Evolutionary conservation across 1,140 invertebrate genomes (phyloP).

Genomic region (Plodia interpunctella): DNA sequence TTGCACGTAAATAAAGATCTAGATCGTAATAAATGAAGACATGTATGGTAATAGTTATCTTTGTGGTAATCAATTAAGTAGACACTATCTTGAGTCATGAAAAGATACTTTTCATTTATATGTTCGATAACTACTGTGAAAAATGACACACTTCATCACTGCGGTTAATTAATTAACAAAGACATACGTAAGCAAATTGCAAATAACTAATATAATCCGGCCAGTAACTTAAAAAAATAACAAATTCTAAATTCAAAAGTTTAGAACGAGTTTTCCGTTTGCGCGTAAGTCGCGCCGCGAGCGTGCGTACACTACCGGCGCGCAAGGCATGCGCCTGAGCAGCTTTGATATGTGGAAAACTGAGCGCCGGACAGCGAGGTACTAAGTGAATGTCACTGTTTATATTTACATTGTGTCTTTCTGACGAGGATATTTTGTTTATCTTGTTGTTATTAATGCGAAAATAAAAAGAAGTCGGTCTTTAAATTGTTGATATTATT

Average conservation of each 20-base stretch:
- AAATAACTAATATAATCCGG: background rate
- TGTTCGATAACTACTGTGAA: too few relatives aligned
- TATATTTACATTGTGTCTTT: background rate
- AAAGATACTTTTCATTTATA: too few relatives aligned
- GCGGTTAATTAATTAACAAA: background rate
- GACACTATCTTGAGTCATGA: too few relatives aligned
- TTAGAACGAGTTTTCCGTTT: slow-evolving; percentile 22
- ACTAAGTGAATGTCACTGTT: slow-evolving; percentile 20
- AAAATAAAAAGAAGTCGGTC: too few relatives aligned
- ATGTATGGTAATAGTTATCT: too few relatives aligned
- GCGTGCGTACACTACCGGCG: slow-evolving; percentile 61
- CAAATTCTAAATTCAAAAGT: background rate
- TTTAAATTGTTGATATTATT: too few relatives aligned
- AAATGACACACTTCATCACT: too few relatives aligned
- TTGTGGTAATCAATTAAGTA: too few relatives aligned
- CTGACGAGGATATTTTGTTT: too few relatives aligned
- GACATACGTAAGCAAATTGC: background rate
- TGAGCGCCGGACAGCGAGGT: slow-evolving; percentile 17
- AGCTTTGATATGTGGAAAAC: slow-evolving; percentile 58
- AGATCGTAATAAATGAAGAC: too few relatives aligned
- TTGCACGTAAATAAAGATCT: too few relatives aligned
- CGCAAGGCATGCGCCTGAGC: slow-evolving; percentile 32
- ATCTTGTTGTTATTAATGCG: too few relatives aligned
- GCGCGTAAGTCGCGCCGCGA: slow-evolving; percentile 48
- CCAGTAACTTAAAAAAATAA: background rate